A percentile compares a stretch with the other conserved stretches of the same genome.
Evolutionary conservation across 2,797 vertebrate genomes (phyloP).

Genomic region (Phrynocephalus forsythii): DNA sequence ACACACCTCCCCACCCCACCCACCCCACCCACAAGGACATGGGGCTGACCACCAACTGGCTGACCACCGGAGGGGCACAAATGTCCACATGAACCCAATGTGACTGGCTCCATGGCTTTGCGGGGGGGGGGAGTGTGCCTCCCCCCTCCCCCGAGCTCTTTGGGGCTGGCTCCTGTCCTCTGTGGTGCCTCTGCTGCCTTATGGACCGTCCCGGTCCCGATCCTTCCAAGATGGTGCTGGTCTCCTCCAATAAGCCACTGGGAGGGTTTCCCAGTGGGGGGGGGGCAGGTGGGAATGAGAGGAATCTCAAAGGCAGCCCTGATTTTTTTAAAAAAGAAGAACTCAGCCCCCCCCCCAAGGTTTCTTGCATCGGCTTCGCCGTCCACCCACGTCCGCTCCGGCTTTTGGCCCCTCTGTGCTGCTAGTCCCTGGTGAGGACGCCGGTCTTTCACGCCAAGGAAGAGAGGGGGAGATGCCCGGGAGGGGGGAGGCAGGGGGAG

Average conservation of each 20-base stretch:
- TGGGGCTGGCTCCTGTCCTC: too few species aligned
- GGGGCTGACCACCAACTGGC: too few species aligned
- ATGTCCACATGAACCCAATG: not conserved
- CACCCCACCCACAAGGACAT: too few species aligned
- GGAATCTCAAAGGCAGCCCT: too few species aligned
- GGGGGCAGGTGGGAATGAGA: rapidly evolving
- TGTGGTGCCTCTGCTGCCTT: conserved; percentile 1
- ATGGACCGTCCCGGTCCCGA: not conserved
- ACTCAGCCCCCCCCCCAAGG: not conserved
- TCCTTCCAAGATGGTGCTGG: not conserved
- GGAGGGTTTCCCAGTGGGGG: not conserved
- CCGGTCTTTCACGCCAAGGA: not conserved
- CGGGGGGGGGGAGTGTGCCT: not conserved
- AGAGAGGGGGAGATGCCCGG: too few species aligned
- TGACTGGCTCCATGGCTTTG: not conserved
- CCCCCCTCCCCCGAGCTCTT: not conserved
- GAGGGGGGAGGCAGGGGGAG: not conserved
- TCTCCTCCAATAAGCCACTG: not conserved
- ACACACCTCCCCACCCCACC: too few species aligned
- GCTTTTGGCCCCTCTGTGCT: not conserved
- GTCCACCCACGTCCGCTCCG: too few species aligned
- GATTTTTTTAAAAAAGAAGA: not conserved
- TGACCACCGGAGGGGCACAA: too few species aligned
- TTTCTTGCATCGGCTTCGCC: not conserved
- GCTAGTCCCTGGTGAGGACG: not conserved